phyloP scores from a whole-genome alignment of 2,888 invertebrate genomes.

The Andrena minutula region DNA sequence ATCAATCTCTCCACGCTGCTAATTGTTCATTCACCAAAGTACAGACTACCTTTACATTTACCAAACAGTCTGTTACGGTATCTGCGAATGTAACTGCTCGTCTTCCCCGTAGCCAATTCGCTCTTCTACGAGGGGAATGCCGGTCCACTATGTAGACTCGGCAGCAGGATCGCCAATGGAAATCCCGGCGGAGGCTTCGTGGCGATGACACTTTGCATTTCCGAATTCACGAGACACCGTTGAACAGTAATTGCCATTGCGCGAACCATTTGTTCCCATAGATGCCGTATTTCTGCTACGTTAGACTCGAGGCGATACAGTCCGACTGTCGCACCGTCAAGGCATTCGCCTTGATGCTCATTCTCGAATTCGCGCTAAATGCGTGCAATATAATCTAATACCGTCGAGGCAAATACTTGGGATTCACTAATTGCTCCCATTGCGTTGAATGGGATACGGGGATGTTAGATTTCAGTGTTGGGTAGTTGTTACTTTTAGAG shows the following conservation, averaged over 20 bases:
- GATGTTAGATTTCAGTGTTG: not conserved
- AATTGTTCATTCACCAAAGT: slow-evolving; percentile 16
- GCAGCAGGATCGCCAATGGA: slow-evolving; percentile 33
- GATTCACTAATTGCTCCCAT: not conserved
- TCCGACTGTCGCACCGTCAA: not conserved
- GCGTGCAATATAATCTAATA: slow-evolving; percentile 1
- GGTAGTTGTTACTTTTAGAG: too few relatives aligned
- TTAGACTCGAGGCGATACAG: slow-evolving; percentile 9
- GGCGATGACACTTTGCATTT: slow-evolving; percentile 55
- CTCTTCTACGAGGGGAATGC: slow-evolving; percentile 1
- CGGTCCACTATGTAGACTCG: slow-evolving; percentile 8
- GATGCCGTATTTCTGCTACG: slow-evolving; percentile 24
- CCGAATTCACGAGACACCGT: slow-evolving; percentile 46
- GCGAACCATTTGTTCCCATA: slow-evolving; percentile 55
- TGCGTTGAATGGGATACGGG: not conserved
- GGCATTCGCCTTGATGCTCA: slow-evolving; percentile 19
- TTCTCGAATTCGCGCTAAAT: not conserved
- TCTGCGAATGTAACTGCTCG: not conserved
- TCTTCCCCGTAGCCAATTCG: slow-evolving; percentile 12
- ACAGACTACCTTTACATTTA: not conserved
- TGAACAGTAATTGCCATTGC: slow-evolving; percentile 41
- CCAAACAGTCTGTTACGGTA: slow-evolving; percentile 14
- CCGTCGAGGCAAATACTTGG: not conserved
- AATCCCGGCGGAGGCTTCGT: slow-evolving; percentile 49
- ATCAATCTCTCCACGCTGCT: slow-evolving; percentile 20